phyloP scores from a whole-genome alignment of 2,797 vertebrate species.

The Mormyrops attenuatus region DNA sequence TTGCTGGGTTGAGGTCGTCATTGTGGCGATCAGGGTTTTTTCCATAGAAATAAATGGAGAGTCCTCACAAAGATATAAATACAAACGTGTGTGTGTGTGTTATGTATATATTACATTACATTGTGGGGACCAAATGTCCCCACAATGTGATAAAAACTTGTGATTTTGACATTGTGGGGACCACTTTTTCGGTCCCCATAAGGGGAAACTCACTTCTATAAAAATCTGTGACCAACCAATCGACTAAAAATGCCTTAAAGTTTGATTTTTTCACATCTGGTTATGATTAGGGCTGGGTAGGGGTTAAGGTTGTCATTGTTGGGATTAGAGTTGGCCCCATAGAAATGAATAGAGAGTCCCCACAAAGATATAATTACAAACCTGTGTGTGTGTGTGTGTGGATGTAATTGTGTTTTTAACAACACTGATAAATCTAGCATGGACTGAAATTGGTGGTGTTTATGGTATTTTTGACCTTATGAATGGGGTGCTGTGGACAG shows the following conservation, averaged over 20 bases:
- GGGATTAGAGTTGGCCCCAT: too few relatives aligned
- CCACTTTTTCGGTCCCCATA: not conserved
- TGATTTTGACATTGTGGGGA: not conserved
- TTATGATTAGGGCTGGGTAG: not conserved
- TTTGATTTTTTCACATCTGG: not conserved
- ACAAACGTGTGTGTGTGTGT: not conserved
- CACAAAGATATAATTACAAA: too few relatives aligned
- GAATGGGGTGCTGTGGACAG: not conserved
- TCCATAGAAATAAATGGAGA: not conserved
- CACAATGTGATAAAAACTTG: too few relatives aligned
- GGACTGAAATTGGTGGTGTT: not conserved
- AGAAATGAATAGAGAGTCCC: too few relatives aligned
- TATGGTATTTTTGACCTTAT: not conserved
- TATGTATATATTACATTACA: too few relatives aligned
- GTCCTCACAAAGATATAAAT: not conserved
- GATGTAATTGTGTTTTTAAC: conserved; percentile 7
- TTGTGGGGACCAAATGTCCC: too few relatives aligned
- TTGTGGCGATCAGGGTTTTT: not conserved
- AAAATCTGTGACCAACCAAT: not conserved
- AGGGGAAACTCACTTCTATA: not conserved
- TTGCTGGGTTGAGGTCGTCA: not conserved
- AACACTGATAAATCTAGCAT: not conserved
- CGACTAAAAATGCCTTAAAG: not conserved
- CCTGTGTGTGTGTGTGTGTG: not conserved
- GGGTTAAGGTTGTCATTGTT: not conserved